phyloP scores from a whole-genome alignment of 2,797 vertebrate species.

The Eidolon dupreanum region DNA sequence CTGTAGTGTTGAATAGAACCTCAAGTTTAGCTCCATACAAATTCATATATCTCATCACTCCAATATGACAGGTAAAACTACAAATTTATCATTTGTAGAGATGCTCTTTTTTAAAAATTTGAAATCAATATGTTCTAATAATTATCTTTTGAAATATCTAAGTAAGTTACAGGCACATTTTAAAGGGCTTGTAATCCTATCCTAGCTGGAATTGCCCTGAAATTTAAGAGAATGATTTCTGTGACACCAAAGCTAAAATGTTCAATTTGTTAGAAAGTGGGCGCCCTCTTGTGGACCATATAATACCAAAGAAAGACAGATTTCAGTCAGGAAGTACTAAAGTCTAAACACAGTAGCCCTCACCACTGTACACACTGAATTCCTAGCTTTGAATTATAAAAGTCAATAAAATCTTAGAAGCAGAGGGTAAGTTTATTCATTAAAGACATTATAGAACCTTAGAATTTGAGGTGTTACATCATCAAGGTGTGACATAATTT shows the following conservation, averaged over 20 bases:
- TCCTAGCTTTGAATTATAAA: background rate
- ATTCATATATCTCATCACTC: background rate
- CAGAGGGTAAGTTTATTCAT: background rate
- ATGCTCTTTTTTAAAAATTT: background rate
- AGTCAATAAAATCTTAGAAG: background rate
- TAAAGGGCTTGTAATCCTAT: background rate
- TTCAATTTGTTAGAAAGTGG: background rate
- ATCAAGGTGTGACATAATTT: background rate
- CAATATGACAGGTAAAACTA: background rate
- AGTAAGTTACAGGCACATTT: background rate
- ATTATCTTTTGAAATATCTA: background rate
- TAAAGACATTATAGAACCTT: background rate
- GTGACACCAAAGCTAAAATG: background rate
- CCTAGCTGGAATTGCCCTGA: background rate
- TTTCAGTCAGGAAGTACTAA: background rate
- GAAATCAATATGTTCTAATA: background rate
- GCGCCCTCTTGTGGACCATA: slow-evolving; percentile 56
- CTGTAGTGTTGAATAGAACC: background rate
- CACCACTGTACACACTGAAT: background rate
- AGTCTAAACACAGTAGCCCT: background rate
- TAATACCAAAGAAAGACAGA: background rate
- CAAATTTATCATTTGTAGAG: background rate
- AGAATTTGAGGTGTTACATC: background rate
- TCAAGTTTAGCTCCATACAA: background rate
- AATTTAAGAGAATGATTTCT: background rate